Base-by-base conservation (phyloP, 2,797 vertebrate genomes). In the Anabas testudineus region DNA sequence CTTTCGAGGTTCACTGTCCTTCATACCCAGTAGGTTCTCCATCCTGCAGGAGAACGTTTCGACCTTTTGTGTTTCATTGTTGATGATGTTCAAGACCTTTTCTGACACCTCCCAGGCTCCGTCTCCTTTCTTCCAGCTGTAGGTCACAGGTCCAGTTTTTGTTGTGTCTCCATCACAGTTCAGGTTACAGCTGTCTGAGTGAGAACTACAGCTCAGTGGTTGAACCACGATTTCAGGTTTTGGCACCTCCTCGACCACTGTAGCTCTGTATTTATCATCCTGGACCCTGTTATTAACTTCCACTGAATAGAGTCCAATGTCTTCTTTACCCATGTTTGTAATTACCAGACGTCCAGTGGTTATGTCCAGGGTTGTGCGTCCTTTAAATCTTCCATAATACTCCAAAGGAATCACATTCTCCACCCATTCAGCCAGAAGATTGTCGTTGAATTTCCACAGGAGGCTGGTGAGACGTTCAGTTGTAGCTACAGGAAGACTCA, bases 181-280 rank as follows among this genome's bases (percentile, higher is more conserved):
- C 7, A 76, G 5, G 0, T 0, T 19, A 7, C 85, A 87, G 0
- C 0, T 0, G 0, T 2, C 0, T 0, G 0, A 1, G 0, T 0
- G 0, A 0, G 0, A 0, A 0, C 0, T 0, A 19, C 67, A 83
- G 0, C 0, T 0, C 12, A 34, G 32, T 34, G 32, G 32, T 34
- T 34, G 7, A 0, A 15, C 0, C 2, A 0, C 0, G 0, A 84
- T 3, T 0, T 0, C 0, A 0, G 67, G 64, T 2, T 3, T 0
- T 0, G 10, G 2, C 0, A 83, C 36, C 0, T 2, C 0, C 0
- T 5, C 0, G 24, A 87, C 5, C 0, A 1, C 7, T 34, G 4
- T 34, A 34, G 10, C 32, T 4, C 34, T 10, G 10, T 34, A 34
- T 8, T 7, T 7, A 5, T 34, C 32, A 34, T 10, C 7, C 7